Conservation (phyloP, 2,113 vertebrate genomes). For the Phocoena phocoena region DNA sequence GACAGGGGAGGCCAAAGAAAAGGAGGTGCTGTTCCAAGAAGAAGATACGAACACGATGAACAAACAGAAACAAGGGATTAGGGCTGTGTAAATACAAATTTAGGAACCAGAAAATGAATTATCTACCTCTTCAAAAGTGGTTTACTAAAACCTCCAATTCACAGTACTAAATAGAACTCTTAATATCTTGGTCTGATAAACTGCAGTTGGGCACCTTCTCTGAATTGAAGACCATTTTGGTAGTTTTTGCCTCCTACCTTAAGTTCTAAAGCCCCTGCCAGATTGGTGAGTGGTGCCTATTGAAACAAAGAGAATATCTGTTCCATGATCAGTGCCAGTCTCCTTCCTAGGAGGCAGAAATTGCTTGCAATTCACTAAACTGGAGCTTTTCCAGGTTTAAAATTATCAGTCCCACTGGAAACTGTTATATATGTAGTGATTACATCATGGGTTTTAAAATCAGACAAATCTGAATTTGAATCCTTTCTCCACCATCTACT, state of each 20-base stretch:
- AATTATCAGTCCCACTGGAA: neutral
- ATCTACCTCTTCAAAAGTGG: neutral
- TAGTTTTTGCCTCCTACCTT: neutral
- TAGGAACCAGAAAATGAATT: neutral
- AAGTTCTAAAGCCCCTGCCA: neutral
- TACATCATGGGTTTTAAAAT: slow-evolving; percentile 11
- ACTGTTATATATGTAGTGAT: neutral
- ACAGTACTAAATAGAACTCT: neutral
- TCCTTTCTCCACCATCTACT: neutral
- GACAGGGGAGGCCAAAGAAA: neutral
- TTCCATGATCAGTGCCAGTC: neutral
- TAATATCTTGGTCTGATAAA: neutral
- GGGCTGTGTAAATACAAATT: neutral
- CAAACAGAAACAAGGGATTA: neutral
- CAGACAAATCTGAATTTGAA: neutral
- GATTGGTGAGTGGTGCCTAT: neutral
- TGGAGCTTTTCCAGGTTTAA: neutral
- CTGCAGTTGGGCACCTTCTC: neutral
- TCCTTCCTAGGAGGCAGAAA: neutral
- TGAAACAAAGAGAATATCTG: neutral
- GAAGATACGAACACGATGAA: neutral
- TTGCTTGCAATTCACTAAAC: neutral
- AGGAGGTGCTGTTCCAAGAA: neutral
- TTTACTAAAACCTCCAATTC: neutral
- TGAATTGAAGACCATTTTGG: neutral